Base-by-base conservation (phyloP, 2,797 vertebrate genomes). In the Malurus splendens region DNA sequence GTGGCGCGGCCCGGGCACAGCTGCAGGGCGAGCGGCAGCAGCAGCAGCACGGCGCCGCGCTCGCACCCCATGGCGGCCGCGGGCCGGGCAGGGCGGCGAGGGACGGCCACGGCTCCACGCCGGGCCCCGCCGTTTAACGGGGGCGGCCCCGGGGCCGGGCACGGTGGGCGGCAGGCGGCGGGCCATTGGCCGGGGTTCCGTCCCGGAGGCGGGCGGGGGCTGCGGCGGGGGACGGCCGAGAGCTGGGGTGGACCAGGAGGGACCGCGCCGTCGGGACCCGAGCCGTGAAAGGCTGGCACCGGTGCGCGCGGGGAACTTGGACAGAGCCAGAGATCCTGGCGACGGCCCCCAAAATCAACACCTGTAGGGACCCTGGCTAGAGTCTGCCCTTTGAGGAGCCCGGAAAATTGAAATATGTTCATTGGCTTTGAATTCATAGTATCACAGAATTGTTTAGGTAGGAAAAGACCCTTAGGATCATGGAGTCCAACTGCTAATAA, bases 1-100 rank as follows among this genome's bases (percentile, higher is more conserved):
- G 92, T 86, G 38, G 90, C 87, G 14, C 85, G 57, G 54, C 65
- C 92, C 48, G 93, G 95, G 94, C 96, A 91, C 15, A 98, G 96
- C 82, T 86, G 93, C 73, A 92, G 82, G 52, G 82, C 85, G 17
- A 92, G 65, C 52, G 32, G 78, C 83, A 57, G 54, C 17, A 90
- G 61, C 70, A 91, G 41, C 59, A 87, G 44, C 7, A 71, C 54
- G 23, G 42, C 30, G 41, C 42, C 20, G n/a, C 81, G 65, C n/a
- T 28, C 25, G 15, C 60, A 70, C 76, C 77, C 77, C 89, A 82
- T 90, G 56, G 32, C 73, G 60, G 74, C 54, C 78, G 51, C 59
- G 13, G 54, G 48, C 57, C 51, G 47, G 28, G 38, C 18, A 28
- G 12, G 18, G 36, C 45, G 6, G 64, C 24, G 17, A 9, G 33